Conservation (phyloP, 2,113 vertebrate genomes). For the Emydura subglobosa region DNA sequence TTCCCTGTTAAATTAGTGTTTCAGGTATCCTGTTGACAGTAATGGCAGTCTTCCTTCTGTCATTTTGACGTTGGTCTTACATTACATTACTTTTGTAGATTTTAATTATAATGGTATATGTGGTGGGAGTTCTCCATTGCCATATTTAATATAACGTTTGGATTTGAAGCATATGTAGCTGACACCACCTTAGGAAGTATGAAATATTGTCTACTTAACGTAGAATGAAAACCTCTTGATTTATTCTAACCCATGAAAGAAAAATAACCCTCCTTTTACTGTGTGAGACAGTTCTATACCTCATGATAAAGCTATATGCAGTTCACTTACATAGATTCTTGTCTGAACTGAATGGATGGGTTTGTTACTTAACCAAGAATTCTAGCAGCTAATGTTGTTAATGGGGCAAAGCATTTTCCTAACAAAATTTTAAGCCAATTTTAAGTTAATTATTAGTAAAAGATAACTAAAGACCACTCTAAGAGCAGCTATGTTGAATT, state of each 20-base stretch:
- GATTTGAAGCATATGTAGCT: background rate
- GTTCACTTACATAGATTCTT: background rate
- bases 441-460: background rate
- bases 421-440: background rate
- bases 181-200: background rate
- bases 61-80: background rate
- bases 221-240: background rate
- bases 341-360: background rate
- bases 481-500: background rate
- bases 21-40: background rate
- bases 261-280: background rate
- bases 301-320: rapidly evolving
- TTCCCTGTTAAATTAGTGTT: background rate
- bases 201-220: background rate
- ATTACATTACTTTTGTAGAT: background rate
- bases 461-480: rapidly evolving
- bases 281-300: background rate
- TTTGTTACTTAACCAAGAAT: background rate
- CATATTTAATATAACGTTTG: background rate
- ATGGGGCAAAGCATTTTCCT: background rate
- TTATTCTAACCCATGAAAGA: rapidly evolving
- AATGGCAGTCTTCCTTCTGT: background rate
- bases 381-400: rapidly evolving
- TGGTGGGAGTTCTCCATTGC: background rate
- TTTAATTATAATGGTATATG: background rate